A percentile compares a stretch with the other conserved stretches of the same genome.
Evolutionary conservation across 2,113 vertebrate genomes (phyloP).

Genomic region (Scalopus aquaticus): DNA sequence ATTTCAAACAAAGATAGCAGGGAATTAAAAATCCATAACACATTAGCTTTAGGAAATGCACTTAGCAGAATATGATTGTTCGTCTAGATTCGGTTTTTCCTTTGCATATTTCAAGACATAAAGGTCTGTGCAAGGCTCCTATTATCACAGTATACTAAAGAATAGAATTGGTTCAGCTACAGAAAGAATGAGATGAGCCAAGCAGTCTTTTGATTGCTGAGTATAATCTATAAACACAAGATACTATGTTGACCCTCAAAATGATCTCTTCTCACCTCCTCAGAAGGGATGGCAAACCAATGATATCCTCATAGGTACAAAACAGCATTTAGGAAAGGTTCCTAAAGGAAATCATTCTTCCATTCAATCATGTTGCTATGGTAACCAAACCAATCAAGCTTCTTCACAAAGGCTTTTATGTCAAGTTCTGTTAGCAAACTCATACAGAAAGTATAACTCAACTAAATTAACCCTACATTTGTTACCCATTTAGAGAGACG

Average conservation of each 20-base stretch:
- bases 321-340: conserved; percentile 86
- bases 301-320: conserved; percentile 83
- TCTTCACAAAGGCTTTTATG: conserved; percentile 85
- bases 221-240: conserved; percentile 85
- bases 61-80: conserved; percentile 55
- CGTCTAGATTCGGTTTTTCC: conserved; percentile 72
- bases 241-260: conserved; percentile 85
- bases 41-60: conserved; percentile 58
- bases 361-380: conserved; percentile 85
- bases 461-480: conserved; percentile 80
- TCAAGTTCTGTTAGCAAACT: conserved; percentile 87
- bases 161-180: conserved; percentile 69
- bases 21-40: conserved; percentile 54
- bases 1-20: conserved; percentile 65
- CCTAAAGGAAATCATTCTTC: conserved; percentile 87
- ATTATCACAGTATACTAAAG: conserved; percentile 53
- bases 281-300: conserved; percentile 83
- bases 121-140: conserved; percentile 64
- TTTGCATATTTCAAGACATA: conserved; percentile 59
- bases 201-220: conserved; percentile 79
- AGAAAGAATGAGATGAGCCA: conserved; percentile 75
- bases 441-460: conserved; percentile 83
- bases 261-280: conserved; percentile 83
- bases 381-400: conserved; percentile 87
- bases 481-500: conserved; percentile 73